Base-by-base conservation (phyloP, 2,113 vertebrate genomes). In the Recurvirostra avosetta region DNA sequence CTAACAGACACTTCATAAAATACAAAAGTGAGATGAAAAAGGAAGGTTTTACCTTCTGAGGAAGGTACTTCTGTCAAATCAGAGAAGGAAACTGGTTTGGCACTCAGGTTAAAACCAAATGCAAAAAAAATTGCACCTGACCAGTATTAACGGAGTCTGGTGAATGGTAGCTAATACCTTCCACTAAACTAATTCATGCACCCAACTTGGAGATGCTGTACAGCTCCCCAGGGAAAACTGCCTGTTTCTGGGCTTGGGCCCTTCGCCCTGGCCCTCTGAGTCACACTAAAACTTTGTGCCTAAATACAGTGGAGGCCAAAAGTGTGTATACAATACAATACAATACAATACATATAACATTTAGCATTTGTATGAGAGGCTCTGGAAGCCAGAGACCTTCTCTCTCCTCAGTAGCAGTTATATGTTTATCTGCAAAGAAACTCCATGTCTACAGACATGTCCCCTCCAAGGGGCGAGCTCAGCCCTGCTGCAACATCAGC, bases 121-220 rank as follows among this genome's bases (percentile, higher is more conserved):
- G 15, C 59, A 58, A 34, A 0, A 80, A 26, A 70, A 90, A 86
- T 30, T 58, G 53, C 43, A 56, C 19, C 62, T 49, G 34, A 43
- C 5, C 49, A 26, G 43, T 2, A 1, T 34, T 72, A 73, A 18
- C 0, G 0, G 19, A 80, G 49, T 49, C 34, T 59, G 1, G 0
- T 5, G 26, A 83, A 47, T 12, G 12, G 43, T 6, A 67, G 56
- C 56, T 59, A 59, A 34, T 27, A 61, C 12, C 16, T 67, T 56
- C 30, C 45, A 36, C n/a, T 52, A 11, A 19, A 32, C 32, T 26
- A 19, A 26, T 38, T 40, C 36, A 72, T 10, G 27, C 53, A 79
- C 34, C 23, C 36, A 30, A n/a, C 9, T 2, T 61, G 75, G 59
- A 83, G 73, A 2, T 59, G 34, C 50, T 30, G 3, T 10, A 40